A percentile compares a stretch with the other conserved stretches of the same genome.
These are phyloP conservation scores for Dasyurus viverrinus DNA, from an alignment of 2,113 vertebrate genomes.

Conservation along the genomic window DNA sequence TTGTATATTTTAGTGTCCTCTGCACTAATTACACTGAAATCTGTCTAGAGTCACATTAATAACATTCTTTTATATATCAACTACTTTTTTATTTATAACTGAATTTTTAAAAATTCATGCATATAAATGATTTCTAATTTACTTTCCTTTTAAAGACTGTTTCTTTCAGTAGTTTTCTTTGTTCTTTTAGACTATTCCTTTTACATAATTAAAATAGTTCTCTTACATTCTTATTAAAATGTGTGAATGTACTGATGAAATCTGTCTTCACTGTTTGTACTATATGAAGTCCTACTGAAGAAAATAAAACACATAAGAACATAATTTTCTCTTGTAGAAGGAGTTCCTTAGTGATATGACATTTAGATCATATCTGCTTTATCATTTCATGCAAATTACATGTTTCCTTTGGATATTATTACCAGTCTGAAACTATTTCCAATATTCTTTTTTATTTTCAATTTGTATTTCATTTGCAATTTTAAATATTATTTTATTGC, in stretches of 20 bases:
- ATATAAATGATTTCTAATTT: background rate
- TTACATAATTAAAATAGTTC: background rate
- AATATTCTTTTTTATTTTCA: background rate
- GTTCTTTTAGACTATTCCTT: background rate
- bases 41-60: background rate
- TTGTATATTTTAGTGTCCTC: background rate
- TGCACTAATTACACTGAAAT: conserved; percentile 25
- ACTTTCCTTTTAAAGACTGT: background rate
- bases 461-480: conserved; percentile 18
- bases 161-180: background rate
- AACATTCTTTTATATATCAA: conserved; percentile 44
- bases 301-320: background rate
- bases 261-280: background rate
- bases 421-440: background rate
- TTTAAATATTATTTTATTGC: conserved; percentile 53
- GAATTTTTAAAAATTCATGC: background rate
- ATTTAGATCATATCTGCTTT: too few relatives aligned
- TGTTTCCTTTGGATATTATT: background rate
- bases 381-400: background rate
- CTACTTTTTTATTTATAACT: background rate
- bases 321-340: background rate
- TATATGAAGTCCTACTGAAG: background rate
- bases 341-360: background rate
- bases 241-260: background rate
- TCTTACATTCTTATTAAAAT: background rate